Base-by-base conservation (phyloP, 2,797 vertebrate genomes). In the Fratercula arctica region DNA sequence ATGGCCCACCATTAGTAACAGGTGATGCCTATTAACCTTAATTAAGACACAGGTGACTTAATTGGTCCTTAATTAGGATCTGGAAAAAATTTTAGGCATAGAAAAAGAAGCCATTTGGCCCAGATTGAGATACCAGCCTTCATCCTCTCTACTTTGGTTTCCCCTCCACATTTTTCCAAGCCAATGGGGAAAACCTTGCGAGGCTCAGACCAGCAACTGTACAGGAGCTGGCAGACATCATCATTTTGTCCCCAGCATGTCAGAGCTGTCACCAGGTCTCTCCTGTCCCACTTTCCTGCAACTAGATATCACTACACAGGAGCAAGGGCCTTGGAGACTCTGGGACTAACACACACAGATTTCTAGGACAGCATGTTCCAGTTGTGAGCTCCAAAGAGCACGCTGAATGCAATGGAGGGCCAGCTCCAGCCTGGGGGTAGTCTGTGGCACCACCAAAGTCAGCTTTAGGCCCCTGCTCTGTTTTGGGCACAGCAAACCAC, bases 321-420 rank as follows among this genome's bases (percentile, higher is more conserved):
- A 96, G 63, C 3, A 3, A 60, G 76, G 45, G 63, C 96, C 82
- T 85, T 60, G 81, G 96, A 96, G 96, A 61, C 95, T 90, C 67
- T 91, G 84, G 85, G 76, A 94, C 92, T 76, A 46, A 81, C 7
- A 45, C 3, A 5, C 0, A 0, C 56, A 1, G 9, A 95, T 97
- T 97, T 97, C 93, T 96, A 88, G 96, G 96, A 76, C 95, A 93
- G 67, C 21, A 3, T 82, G 95, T 97, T 95, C 95, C 85, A 95
- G 91, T 56, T 93, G 89, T 90, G 92, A 91, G 87, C 87, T 93
- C 92, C 91, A 69, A 80, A 41, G 85, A 84, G 87, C 20, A 6
- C 2, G 3, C 0, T 21, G 63, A 41, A 35, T 0, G 0, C 5
- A 28, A 13, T n/a, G 79, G 56, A 91, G 77, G 76, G 4, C 51